A percentile compares a stretch with the other conserved stretches of the same genome.
Evolutionary conservation across 2,113 vertebrate genomes (phyloP).

Genomic region (Apeltes quadracus): DNA sequence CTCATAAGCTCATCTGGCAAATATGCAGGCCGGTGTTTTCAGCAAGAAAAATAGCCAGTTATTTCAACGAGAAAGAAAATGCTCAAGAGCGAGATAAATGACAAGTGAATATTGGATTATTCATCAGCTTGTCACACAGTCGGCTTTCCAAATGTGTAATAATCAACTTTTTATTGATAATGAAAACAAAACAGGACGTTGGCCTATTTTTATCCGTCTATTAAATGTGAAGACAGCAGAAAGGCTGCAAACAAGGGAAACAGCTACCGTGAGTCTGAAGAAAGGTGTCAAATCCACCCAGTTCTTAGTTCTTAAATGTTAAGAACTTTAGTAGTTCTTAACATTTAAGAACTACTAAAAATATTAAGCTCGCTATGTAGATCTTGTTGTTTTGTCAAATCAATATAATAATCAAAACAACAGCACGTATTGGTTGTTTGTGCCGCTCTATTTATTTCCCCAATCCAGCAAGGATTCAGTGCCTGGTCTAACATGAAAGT

Average conservation of each 20-base stretch:
- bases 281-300: neutral
- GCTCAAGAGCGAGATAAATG: neutral
- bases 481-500: neutral
- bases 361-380: neutral
- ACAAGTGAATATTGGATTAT: neutral
- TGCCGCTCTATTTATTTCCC: neutral
- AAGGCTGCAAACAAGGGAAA: too few species aligned
- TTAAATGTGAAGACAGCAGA: too few species aligned
- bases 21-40: slow-evolving; percentile 3
- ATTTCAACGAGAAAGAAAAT: neutral
- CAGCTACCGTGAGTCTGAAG: too few species aligned
- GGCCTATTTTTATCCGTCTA: too few species aligned
- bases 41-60: slow-evolving; percentile 1
- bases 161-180: neutral
- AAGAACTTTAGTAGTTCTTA: too few species aligned
- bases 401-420: neutral
- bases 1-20: neutral
- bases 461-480: neutral
- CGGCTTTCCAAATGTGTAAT: neutral
- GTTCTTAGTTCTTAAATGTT: too few species aligned
- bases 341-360: neutral
- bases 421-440: neutral
- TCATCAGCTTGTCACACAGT: neutral
- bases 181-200: neutral
- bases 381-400: neutral